Percentiles rank a stretch among this genome's conserved stretches.
These are phyloP conservation scores for Fistularia commersonii DNA, from an alignment of 2,797 vertebrate species.

Conservation along the genomic window DNA sequence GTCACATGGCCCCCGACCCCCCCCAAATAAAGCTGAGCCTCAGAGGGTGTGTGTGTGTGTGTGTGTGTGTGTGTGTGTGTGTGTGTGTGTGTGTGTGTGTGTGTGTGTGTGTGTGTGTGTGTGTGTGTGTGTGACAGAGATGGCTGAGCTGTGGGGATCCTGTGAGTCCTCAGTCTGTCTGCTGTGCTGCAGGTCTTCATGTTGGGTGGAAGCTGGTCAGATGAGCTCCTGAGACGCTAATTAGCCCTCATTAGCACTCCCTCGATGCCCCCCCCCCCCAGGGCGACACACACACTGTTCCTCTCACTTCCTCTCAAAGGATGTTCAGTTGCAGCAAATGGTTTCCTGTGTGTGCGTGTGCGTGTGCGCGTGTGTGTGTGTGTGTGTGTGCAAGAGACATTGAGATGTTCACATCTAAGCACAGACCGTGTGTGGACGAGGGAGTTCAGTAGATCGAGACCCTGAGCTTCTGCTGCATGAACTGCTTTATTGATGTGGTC, in stretches of 20 bases:
- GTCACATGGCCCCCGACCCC: too few relatives aligned
- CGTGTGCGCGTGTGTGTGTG: too few relatives aligned
- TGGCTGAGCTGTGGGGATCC: too few relatives aligned
- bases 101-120: too few relatives aligned
- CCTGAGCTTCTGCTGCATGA: too few relatives aligned
- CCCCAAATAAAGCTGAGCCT: too few relatives aligned
- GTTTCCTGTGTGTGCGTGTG: conserved; percentile 37
- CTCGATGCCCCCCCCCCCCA: conserved; percentile 30
- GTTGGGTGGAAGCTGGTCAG: conserved; percentile 25
- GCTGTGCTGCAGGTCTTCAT: conserved; percentile 17
- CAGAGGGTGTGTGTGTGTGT: too few relatives aligned
- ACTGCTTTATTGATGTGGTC: not conserved
- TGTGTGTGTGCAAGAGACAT: not conserved
- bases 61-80: too few relatives aligned
- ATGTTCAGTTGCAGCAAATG: conserved; percentile 15
- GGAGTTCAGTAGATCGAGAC: not conserved
- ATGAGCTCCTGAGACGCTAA: conserved; percentile 39
- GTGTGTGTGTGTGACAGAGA: too few relatives aligned
- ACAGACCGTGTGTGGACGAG: too few relatives aligned
- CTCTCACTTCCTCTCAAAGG: conserved; percentile 59
- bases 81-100: too few relatives aligned
- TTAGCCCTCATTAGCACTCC: conserved; percentile 65
- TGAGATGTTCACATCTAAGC: too few relatives aligned
- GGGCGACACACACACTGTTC: conserved; percentile 12
- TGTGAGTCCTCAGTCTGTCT: not conserved